These are phyloP conservation scores for Diachrysia chrysitis DNA, from an alignment of 2,888 invertebrate species.

Conservation along the genomic window DNA sequence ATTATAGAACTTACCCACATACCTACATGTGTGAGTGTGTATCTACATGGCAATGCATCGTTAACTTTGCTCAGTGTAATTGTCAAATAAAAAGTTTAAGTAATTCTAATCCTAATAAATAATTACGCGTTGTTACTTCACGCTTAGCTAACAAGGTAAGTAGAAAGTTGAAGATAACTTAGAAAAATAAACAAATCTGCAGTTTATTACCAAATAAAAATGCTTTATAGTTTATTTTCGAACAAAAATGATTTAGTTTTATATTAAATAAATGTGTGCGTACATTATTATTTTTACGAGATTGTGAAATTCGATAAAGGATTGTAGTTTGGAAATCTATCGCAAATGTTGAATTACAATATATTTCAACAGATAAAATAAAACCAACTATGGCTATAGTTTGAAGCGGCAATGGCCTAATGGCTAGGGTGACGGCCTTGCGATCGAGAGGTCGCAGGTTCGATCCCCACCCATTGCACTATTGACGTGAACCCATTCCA, in stretches of 20 bases:
- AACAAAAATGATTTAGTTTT: slow-evolving; percentile 36
- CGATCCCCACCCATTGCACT: too few relatives aligned
- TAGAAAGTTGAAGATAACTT: not conserved
- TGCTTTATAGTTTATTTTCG: not conserved
- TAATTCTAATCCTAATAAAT: not conserved
- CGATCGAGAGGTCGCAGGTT: too few relatives aligned
- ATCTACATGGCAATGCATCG: not conserved
- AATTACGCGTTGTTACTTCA: not conserved
- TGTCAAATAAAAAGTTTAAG: not conserved
- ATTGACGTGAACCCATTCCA: too few relatives aligned
- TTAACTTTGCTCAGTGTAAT: not conserved
- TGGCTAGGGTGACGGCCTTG: too few relatives aligned
- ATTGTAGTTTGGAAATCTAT: slow-evolving; percentile 18
- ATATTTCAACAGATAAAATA: slow-evolving; percentile 27
- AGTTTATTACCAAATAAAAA: not conserved
- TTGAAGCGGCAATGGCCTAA: too few relatives aligned
- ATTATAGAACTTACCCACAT: too few relatives aligned
- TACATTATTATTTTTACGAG: slow-evolving; percentile 10
- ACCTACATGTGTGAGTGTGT: too few relatives aligned
- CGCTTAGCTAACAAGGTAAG: not conserved
- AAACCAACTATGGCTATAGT: too few relatives aligned
- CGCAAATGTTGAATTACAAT: slow-evolving; percentile 17
- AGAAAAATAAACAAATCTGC: not conserved
- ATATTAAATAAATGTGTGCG: slow-evolving; percentile 24
- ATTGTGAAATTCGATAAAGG: slow-evolving; percentile 43